Base-by-base conservation (phyloP, 2,797 vertebrate species). In the Acrossocheilus fasciatus region DNA sequence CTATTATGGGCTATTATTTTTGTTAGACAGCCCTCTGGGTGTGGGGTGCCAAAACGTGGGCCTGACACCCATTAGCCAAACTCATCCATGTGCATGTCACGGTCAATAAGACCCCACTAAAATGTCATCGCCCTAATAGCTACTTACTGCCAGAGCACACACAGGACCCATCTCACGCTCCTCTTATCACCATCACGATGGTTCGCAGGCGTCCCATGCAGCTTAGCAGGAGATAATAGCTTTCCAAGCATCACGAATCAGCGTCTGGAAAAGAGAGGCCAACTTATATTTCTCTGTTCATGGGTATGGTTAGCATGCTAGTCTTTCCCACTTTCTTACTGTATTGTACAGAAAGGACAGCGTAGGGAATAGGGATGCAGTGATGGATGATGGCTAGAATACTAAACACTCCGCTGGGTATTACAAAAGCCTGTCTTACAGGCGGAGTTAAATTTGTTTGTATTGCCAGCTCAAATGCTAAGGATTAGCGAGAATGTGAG, bases 391-490 rank as follows among this genome's bases (percentile, higher is more conserved):
- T 79, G 90, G 88, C 89, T 92, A 92, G 95, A 95, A 95, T 95
- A 95, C 94, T 95, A 95, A 96, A 91, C 94, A 96, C 92, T 87
- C 90, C 80, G 64, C 89, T 90, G 94, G 92, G 92, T 93, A 91
- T 93, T 93, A 92, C 93, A 93, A 91, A 95, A 92, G 94, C 92
- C 92, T 92, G 92, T 88, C 91, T 92, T 93, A 91, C 85, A 45
- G 88, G 88, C 93, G 92, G 92, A 94, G 94, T 91, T 89, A 92
- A 93, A 95, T 90, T 90, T 91, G 93, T 95, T 94, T 94, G 93
- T 93, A 93, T 94, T 93, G 90, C 90, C 87, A 92, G 91, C 93
- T 94, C 93, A 92, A 94, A 94, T 91, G 93, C 90, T 39, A 87
- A 92, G 93, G 93, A 95, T 95, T 94, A 95, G 88, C 87, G 90